Conservation (phyloP, 2,888 invertebrate species). For the Pollenia amentaria region DNA sequence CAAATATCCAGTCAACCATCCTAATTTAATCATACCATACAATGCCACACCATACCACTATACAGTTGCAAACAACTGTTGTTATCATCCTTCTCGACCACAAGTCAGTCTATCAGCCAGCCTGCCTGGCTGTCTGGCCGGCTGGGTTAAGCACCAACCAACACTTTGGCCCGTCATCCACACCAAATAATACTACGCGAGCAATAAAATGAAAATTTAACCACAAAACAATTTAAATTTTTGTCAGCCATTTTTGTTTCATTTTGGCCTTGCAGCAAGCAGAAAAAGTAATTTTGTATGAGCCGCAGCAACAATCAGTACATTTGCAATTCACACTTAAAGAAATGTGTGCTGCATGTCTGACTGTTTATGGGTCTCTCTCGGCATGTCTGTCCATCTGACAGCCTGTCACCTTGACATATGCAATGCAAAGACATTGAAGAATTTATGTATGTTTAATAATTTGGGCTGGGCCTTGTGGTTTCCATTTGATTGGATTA, state of each 20-base stretch:
- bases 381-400: constrained; percentile 38
- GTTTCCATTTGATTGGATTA: constrained; percentile 42
- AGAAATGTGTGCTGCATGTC: constrained; percentile 55
- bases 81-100: constrained; percentile 44
- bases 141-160: constrained; percentile 25
- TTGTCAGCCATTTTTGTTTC: constrained; percentile 73
- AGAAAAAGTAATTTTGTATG: constrained; percentile 31
- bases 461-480: constrained; percentile 33
- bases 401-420: constrained; percentile 70
- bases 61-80: constrained; percentile 33
- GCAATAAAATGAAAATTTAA: constrained; percentile 69
- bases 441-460: constrained; percentile 69
- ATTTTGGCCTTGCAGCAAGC: constrained; percentile 21
- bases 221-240: constrained; percentile 71
- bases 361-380: background rate
- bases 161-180: constrained; percentile 17
- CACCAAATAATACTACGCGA: background rate
- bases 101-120: constrained; percentile 67
- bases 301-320: constrained; percentile 10
- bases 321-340: constrained; percentile 73
- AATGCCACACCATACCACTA: constrained; percentile 10
- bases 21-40: constrained; percentile 59
- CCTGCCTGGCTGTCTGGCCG: constrained; percentile 33
- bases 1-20: constrained; percentile 66
- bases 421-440: constrained; percentile 70